A percentile compares a stretch with the other conserved stretches of the same genome.
Evolutionary conservation across 2,797 vertebrate species (phyloP).

Genomic region (Fringilla coelebs): DNA sequence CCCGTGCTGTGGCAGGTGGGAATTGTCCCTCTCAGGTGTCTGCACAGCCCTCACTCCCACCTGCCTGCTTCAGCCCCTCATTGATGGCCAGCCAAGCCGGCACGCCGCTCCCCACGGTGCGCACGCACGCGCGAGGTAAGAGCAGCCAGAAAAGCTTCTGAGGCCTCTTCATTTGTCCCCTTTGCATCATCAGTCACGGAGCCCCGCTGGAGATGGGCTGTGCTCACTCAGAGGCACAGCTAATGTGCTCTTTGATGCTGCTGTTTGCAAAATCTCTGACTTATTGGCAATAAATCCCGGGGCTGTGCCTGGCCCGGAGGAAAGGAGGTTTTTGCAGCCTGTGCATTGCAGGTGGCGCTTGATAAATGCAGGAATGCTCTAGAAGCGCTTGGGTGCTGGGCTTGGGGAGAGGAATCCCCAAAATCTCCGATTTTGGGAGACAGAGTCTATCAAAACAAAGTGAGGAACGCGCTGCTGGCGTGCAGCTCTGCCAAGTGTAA

Average conservation of each 20-base stretch:
- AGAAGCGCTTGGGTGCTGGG: neutral
- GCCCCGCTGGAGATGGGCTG: neutral
- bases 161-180: neutral
- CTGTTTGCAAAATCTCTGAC: neutral
- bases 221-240: neutral
- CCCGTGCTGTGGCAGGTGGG: too few relatives aligned
- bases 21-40: rapidly evolving
- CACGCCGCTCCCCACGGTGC: rapidly evolving
- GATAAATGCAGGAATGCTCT: rapidly evolving
- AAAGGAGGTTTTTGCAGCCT: neutral
- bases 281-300: neutral
- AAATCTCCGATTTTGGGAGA: neutral
- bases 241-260: neutral
- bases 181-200: neutral
- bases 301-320: neutral
- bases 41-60: rapidly evolving
- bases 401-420: neutral
- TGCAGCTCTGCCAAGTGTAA: neutral
- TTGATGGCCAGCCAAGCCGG: neutral
- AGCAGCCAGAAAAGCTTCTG: neutral
- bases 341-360: neutral
- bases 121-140: neutral
- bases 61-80: neutral
- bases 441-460: neutral
- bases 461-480: neutral